Conservation (phyloP, 2,113 vertebrate genomes). For the Lutjanus erythropterus region DNA sequence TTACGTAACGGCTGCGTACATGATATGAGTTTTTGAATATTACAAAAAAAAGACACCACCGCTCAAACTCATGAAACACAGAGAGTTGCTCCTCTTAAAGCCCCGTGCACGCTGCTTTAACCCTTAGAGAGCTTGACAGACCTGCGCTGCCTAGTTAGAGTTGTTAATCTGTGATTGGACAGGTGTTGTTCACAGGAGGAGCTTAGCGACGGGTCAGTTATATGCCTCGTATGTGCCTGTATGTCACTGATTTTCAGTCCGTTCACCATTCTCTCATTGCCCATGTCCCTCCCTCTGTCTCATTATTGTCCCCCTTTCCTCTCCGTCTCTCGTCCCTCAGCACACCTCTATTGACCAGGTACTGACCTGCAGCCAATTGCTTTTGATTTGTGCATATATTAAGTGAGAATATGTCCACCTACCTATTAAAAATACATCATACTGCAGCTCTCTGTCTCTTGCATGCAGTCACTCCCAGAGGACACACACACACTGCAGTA, state of each 20-base stretch:
- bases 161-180: too few relatives aligned
- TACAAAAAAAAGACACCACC: too few relatives aligned
- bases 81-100: too few relatives aligned
- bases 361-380: constrained; percentile 53
- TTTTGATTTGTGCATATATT: constrained; percentile 61
- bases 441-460: constrained; percentile 28
- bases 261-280: not conserved
- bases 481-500: not conserved
- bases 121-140: too few relatives aligned
- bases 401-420: constrained; percentile 62
- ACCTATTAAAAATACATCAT: constrained; percentile 69
- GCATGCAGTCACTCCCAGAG: not conserved
- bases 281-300: constrained; percentile 7
- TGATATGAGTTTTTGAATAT: too few relatives aligned
- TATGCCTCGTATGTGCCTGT: not conserved
- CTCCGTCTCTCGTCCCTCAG: constrained; percentile 19
- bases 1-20: too few relatives aligned
- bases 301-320: not conserved
- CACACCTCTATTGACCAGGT: constrained; percentile 29
- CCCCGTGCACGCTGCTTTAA: too few relatives aligned
- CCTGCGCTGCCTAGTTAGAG: too few relatives aligned
- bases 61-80: too few relatives aligned
- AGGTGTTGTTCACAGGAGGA: too few relatives aligned
- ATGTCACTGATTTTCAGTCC: not conserved
- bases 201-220: too few relatives aligned